Evolutionary conservation across 2,797 vertebrate genomes (phyloP), one percentile per base, ranked within the genome.

Genomic region (Pseudomugil tenellus): DNA sequence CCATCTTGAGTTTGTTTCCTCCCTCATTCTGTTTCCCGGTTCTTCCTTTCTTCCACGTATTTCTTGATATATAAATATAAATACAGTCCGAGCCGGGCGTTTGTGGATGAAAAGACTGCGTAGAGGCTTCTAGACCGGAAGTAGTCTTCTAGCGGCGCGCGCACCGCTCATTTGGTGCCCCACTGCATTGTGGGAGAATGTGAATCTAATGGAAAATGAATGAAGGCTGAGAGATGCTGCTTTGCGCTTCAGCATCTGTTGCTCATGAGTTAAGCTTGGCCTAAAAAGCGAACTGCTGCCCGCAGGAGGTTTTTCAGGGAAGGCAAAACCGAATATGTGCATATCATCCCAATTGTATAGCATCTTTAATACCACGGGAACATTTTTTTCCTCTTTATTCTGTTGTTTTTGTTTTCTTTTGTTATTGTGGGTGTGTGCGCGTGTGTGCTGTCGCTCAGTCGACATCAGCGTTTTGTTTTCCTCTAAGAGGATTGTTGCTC

Each of bases 401-500:
- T 70, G 86, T 69, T 90, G 80, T 52, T 79, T 85, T 84, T 72
- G 81, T 85, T 86, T 89, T 84, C 21, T 48, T 49, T 28, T 26
- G 49, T 52, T 52, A 68, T 84, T 83, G 83, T 84, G 83, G 59
- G 80, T 84, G 86, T 77, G 84, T 73, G 87, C 67, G 84, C 58
- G 86, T 87, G 95, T 95, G 96, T 96, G 97, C 96, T 98, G 97
- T 98, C 96, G 96, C 96, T 92, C 92, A 95, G 97, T 96, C 96
- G 96, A 98, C 97, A 98, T 98, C 95, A 96, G 96, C 96, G 96
- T 98, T 99, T 98, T 96, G 96, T 98, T 99, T 98, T 99, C 94
- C 98, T 99, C 97, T 98, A 95, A 97, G 97, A 99, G 98, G 97
- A 99, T 95, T 95, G 96, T 97, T 96, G 96, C 97, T 98, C 96